Evolutionary conservation across 2,888 invertebrate genomes (phyloP), one percentile per base, ranked within the genome.

Genomic region (Ptychoptera albimana): DNA sequence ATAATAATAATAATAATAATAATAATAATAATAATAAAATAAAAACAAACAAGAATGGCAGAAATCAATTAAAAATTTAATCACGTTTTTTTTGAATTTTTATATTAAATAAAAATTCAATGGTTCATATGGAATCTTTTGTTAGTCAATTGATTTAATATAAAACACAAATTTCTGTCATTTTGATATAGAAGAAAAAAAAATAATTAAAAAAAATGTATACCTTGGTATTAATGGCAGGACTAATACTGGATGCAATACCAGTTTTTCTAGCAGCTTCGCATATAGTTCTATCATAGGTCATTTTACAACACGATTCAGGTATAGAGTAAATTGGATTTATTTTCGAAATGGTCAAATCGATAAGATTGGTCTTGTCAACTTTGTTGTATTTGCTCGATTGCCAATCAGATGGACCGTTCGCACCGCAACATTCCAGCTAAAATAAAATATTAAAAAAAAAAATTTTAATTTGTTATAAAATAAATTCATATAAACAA

Each of bases 361-460:
- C 67, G 9, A 69, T 54, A 30, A 65, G 61, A 45, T 63, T 59
- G 10, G 67, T 62, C 12, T 12, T 36, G 53, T 68, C 70, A 23
- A 63, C 64, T 42, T 67, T 67, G 46, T 71, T 72, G 54, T 72
- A 77, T 51, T 68, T 69, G 49, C 75, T 77, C 12, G 72, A 70
- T 44, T 73, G 70, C 84, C 84, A 86, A 60, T 85, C 84, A 1
- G 64, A 63, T 2, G 82, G 79, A 38, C 73, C 73, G 51, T 74
- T 74, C 2, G 80, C 80, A 15, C 87, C 88, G 59, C 88, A 88
- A 57, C 87, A 88, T 52, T 77, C 64, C 48, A 87, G 67, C 79
- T 81, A 56, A n/a, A n/a, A n/a, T 44, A 63, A 39, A 37, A 9
- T 4, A 37, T 15, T 16, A 14, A 7, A 15, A 29, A 37, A 38